These are phyloP conservation scores for Sitta europaea DNA, from an alignment of 2,113 vertebrate species.

Conservation along the genomic window DNA sequence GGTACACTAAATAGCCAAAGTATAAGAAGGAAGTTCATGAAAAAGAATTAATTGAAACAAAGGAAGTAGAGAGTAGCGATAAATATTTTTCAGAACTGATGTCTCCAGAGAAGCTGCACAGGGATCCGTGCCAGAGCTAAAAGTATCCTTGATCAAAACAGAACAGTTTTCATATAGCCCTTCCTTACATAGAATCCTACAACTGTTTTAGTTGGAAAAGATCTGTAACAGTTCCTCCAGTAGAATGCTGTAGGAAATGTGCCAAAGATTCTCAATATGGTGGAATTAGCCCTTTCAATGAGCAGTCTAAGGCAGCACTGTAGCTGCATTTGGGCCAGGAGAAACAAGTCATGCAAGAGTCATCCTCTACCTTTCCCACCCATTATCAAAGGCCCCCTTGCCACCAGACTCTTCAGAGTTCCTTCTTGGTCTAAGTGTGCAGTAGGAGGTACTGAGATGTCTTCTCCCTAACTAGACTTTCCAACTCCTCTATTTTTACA, in stretches of 20 bases:
- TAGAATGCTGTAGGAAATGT: not conserved
- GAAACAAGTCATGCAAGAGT: not conserved
- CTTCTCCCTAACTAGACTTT: not conserved
- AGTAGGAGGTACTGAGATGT: not conserved
- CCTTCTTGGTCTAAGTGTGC: not conserved
- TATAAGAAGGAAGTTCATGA: not conserved
- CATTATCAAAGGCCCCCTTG: not conserved
- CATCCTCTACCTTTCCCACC: not conserved
- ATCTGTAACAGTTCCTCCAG: not conserved
- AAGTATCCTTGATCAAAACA: not conserved
- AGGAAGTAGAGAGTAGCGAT: not conserved
- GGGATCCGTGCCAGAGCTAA: not conserved
- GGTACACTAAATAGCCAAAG: not conserved
- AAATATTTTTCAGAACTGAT: not conserved
- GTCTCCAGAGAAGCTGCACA: not conserved
- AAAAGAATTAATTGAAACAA: not conserved
- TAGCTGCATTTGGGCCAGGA: not conserved
- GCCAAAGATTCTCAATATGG: rapidly evolving
- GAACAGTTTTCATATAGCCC: not conserved
- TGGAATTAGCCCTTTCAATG: not conserved
- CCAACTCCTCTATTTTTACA: not conserved
- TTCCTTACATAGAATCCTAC: not conserved
- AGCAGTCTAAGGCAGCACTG: not conserved
- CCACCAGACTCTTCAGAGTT: not conserved
- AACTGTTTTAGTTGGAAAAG: not conserved